Conservation (phyloP, 2,113 vertebrate species). For the Datnioides undecimradiatus region DNA sequence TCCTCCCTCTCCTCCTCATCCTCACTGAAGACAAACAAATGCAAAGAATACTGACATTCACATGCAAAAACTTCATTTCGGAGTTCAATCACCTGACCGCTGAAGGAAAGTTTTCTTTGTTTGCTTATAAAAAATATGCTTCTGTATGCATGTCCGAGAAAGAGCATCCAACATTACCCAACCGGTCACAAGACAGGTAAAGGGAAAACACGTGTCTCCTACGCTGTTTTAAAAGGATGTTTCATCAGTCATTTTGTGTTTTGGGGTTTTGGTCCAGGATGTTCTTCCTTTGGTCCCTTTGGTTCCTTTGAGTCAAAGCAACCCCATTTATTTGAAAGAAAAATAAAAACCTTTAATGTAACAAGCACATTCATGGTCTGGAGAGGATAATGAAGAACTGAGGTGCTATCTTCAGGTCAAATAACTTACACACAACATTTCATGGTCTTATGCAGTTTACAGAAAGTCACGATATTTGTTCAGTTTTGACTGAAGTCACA, state of each 20-base stretch:
- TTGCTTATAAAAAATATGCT: constrained; percentile 18
- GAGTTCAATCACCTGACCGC: constrained; percentile 40
- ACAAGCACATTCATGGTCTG: background rate
- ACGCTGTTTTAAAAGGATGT: background rate
- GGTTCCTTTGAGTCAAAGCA: background rate
- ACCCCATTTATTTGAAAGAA: background rate
- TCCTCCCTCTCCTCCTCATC: background rate
- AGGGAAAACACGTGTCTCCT: background rate
- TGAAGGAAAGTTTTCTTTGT: constrained; percentile 4
- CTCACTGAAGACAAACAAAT: constrained; percentile 47
- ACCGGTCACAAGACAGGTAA: constrained; percentile 25
- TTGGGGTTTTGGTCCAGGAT: too few relatives aligned
- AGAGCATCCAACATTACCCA: constrained; percentile 8
- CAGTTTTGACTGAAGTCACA: too few relatives aligned
- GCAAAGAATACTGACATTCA: constrained; percentile 54
- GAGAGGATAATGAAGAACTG: background rate
- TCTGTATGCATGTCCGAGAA: background rate
- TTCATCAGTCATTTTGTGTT: background rate
- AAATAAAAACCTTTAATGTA: too few relatives aligned
- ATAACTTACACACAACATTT: background rate
- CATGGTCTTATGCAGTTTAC: background rate
- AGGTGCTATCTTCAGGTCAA: background rate
- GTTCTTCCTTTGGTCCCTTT: too few relatives aligned
- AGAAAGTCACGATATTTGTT: background rate
- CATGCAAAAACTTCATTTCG: constrained; percentile 34